Evolutionary conservation across 2,797 vertebrate species (phyloP), one percentile per base, ranked within the genome.

Genomic region (Helostoma temminkii): DNA sequence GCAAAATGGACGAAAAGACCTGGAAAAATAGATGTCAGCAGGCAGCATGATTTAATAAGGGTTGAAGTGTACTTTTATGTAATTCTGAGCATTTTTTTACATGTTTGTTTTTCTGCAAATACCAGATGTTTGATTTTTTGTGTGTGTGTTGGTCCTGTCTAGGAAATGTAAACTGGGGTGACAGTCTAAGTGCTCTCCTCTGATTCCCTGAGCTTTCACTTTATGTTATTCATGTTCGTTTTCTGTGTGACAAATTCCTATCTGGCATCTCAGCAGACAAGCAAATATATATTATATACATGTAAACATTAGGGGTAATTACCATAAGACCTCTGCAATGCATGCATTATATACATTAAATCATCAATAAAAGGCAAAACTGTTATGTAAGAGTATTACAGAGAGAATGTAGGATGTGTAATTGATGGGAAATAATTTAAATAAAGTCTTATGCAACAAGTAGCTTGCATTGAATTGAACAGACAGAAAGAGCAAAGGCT

Each of bases 1-100:
- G 78, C 94, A 95, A 88, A 99, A 98, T 0, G 97, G 97, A 88
- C 93, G 94, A 84, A 99, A 96, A 0, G 96, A 96, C 89, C 97
- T 98, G 82, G n/a, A 61, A 76, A 77, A 62, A 60, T 70, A 71
- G 3, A 66, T 12, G 70, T 8, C 34, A 64, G 15, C 22, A 46
- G 30, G 43, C 32, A 47, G 46, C 0, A 24, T 1, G 30, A 59
- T 46, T 65, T n/a, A 16, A 25, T 28, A n/a, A 32, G 14, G 4
- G 30, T 8, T 6, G 1, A 63, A n/a, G 3, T 22, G 3, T 11
- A 9, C 21, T 25, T 45, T 52, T 21, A 21, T 25, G 2, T 26
- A 8, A 46, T 59, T 48, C 16, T 5, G 18, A 39, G 5, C 1
- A 32, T 30, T 60, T 24, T 28, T 36, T 3, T 30, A 64, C 24